Evolutionary conservation across 2,113 vertebrate genomes (phyloP), one percentile per base, ranked within the genome.

Genomic region (Melospiza melodia): DNA sequence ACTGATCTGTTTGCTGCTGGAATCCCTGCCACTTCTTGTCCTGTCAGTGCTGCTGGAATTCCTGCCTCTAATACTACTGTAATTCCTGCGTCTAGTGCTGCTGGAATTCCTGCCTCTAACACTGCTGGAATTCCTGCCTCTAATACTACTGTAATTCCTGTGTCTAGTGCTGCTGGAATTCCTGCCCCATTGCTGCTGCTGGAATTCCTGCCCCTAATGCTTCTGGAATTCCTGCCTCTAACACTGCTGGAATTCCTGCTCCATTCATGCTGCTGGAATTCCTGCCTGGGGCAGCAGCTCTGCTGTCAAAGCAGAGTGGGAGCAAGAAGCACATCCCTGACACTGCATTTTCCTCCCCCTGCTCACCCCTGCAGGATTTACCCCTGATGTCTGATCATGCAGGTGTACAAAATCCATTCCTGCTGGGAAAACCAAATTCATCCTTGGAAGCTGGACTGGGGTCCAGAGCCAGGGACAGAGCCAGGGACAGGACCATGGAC

Each of bases 241-340:
- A n/a, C n/a, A n/a, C 37, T 39, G 39, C 90, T 72, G 69, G 22
- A n/a, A n/a, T 46, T 8, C 31, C 48, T 88, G 90, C 90, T n/a
- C n/a, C n/a, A n/a, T n/a, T n/a, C n/a, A n/a, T n/a, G n/a, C 37
- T 39, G 39, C 90, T 72, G 69, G 22, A n/a, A n/a, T 46, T 8
- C 31, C 48, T 88, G 90, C 90, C 85, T 59, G 16, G 65, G 91
- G 93, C 95, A 95, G 84, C 58, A 71, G 52, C 78, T 91, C 81
- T 91, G 92, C 95, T 85, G 92, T 15, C 92, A 68, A 7, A 87
- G 90, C 90, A 58, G 28, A 54, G 75, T 41, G 58, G 90, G 18
- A 76, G 3, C 77, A 61, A 84, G 57, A 81, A 89, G 77, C 66
- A 54, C 39, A 67, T 51, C 30, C 59, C 20, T 71, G 76, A 58